Evolutionary conservation across 2,888 invertebrate species (phyloP).

Genomic region (Tachina lurida): DNA sequence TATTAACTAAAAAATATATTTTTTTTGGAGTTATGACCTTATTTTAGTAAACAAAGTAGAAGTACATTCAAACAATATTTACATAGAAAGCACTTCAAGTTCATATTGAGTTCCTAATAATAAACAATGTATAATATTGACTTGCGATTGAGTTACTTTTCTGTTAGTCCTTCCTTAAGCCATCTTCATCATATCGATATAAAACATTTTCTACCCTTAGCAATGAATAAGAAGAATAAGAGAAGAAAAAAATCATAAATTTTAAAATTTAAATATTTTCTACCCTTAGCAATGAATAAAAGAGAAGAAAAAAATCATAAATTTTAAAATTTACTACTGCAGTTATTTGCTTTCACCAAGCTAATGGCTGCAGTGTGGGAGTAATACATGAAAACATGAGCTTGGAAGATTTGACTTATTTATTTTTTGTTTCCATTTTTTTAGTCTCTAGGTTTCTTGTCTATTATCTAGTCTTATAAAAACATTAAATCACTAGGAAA

Average conservation of each 20-base stretch:
- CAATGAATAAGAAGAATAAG: not conserved
- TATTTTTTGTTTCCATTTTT: not conserved
- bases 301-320: slow-evolving; percentile 46
- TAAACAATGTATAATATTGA: slow-evolving; percentile 53
- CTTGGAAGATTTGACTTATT: not conserved
- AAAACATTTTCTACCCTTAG: not conserved
- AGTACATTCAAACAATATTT: too few relatives aligned
- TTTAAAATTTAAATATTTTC: slow-evolving; percentile 53
- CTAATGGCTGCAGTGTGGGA: slow-evolving; percentile 46
- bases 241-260: slow-evolving; percentile 6
- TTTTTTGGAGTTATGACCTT: too few relatives aligned
- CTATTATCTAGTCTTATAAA: slow-evolving; percentile 16
- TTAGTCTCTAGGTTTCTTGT: not conserved
- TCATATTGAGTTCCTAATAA: slow-evolving; percentile 21
- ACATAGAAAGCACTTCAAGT: too few relatives aligned
- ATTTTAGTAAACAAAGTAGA: too few relatives aligned
- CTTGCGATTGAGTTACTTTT: slow-evolving; percentile 56
- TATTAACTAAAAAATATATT: too few relatives aligned
- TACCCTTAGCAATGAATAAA: slow-evolving; percentile 10
- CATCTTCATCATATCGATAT: slow-evolving; percentile 28
- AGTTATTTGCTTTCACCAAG: slow-evolving; percentile 23
- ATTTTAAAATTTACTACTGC: slow-evolving; percentile 56
- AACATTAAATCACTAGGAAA: slow-evolving; percentile 47
- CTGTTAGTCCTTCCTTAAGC: slow-evolving; percentile 40
- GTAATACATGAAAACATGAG: slow-evolving; percentile 43